Percentiles rank a stretch among this genome's conserved stretches.
Evolutionary conservation across 2,888 invertebrate species (phyloP).

Genomic region (Drosophila infuscata): DNA sequence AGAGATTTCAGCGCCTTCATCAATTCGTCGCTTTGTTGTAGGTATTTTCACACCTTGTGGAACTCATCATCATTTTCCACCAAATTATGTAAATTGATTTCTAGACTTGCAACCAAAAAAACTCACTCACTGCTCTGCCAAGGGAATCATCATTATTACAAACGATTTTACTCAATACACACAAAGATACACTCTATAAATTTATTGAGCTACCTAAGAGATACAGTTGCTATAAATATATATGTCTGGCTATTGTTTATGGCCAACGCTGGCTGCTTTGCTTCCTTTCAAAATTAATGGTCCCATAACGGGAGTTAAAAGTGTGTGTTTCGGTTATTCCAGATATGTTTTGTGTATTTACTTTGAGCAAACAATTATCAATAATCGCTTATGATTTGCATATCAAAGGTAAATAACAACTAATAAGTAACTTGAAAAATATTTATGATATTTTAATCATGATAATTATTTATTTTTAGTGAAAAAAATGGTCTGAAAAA

Average conservation of each 20-base stretch:
- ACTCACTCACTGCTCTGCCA: neutral
- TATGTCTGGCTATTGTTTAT: conserved; percentile 44
- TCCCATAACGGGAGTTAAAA: conserved; percentile 20
- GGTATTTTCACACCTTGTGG: conserved; percentile 76
- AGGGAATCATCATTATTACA: conserved; percentile 4
- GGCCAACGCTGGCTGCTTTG: conserved; percentile 9
- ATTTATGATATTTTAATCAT: neutral
- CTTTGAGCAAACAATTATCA: neutral
- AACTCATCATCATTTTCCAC: conserved; percentile 54
- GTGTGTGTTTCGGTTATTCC: conserved; percentile 18
- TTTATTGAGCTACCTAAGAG: conserved; percentile 53
- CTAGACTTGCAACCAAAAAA: conserved; percentile 22
- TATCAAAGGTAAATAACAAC: no score
- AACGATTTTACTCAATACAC: neutral
- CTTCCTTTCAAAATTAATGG: conserved; percentile 11
- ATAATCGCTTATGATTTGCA: neutral
- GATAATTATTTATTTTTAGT: neutral
- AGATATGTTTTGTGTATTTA: conserved; percentile 4
- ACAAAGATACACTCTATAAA: conserved; percentile 37
- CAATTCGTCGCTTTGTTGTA: conserved; percentile 64
- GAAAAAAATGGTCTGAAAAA: fast-evolving
- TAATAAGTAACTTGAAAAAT: neutral
- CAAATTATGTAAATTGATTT: conserved; percentile 59
- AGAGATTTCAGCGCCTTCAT: conserved; percentile 61
- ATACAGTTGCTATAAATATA: conserved; percentile 52